phyloP scores from a whole-genome alignment of 23 tunicate genomes.

The Ascidia mentula region DNA sequence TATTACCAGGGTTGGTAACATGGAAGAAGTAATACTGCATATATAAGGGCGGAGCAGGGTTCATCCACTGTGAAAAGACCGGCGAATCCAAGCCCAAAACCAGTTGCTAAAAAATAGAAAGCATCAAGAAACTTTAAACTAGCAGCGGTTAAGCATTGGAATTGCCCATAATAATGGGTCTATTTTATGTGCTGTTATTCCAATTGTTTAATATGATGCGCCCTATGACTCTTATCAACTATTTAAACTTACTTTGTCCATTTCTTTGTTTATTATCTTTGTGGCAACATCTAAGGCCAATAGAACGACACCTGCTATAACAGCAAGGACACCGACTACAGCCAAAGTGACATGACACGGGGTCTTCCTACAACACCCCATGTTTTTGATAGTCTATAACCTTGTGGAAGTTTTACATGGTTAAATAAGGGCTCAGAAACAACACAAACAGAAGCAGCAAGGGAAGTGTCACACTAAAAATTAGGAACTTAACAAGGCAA shows the following conservation, averaged over 20 bases:
- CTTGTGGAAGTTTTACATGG: background rate
- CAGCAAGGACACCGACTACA: conserved; percentile 18
- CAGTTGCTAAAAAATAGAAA: conserved; percentile 35
- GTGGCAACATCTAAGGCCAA: conserved; percentile 40
- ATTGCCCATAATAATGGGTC: no score
- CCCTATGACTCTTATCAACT: no score
- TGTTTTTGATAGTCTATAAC: background rate
- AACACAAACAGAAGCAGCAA: conserved; percentile 8
- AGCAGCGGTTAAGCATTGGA: no score
- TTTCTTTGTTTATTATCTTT: conserved; percentile 26
- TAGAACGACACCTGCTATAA: conserved; percentile 17
- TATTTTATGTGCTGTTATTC: no score
- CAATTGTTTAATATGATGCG: no score
- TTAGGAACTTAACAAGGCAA: background rate
- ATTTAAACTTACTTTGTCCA: conserved; percentile 33
- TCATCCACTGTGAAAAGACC: conserved; percentile 74
- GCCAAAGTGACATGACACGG: conserved; percentile 20
- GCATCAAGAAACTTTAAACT: no score
- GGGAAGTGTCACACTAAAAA: conserved; percentile 1
- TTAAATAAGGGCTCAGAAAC: background rate
- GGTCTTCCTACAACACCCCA: conserved; percentile 20
- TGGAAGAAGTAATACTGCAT: conserved; percentile 95
- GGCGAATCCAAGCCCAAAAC: conserved; percentile 71
- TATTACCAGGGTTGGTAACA: conserved; percentile 67
- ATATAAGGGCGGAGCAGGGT: conserved; percentile 86